Percentiles rank a stretch among this genome's conserved stretches.
Evolutionary conservation across 2,113 vertebrate genomes (phyloP).

Genomic region (Martes martes): DNA sequence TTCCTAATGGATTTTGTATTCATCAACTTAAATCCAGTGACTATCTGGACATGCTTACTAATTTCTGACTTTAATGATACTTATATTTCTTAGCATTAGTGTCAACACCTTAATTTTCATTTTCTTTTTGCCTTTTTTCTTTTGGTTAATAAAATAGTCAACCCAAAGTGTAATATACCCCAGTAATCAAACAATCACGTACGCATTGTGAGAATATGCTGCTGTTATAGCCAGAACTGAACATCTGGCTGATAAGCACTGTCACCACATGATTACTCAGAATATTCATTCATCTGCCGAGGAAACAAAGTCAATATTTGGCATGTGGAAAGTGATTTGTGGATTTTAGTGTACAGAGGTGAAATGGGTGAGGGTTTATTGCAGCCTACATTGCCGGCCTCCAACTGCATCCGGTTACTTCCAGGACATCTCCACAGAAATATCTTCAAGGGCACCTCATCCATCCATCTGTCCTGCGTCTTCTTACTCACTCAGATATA

Average conservation of each 20-base stretch:
- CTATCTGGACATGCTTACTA: not conserved
- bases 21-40: not conserved
- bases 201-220: not conserved
- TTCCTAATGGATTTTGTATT: not conserved
- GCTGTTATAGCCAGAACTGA: not conserved
- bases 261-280: not conserved
- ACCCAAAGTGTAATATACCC: not conserved
- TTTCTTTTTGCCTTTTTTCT: not conserved
- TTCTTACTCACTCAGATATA: not conserved
- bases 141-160: not conserved
- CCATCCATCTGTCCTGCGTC: not conserved
- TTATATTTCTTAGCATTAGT: not conserved
- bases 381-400: not conserved
- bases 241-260: not conserved
- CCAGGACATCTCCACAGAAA: not conserved
- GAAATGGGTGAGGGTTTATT: not conserved
- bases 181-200: not conserved
- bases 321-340: not conserved
- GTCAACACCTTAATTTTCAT: not conserved
- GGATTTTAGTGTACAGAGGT: not conserved
- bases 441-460: not conserved
- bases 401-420: not conserved
- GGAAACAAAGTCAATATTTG: not conserved
- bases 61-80: not conserved
- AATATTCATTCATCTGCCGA: not conserved